phyloP scores from a whole-genome alignment of 1,140 invertebrate species.

The Drosophila grimshawi region DNA sequence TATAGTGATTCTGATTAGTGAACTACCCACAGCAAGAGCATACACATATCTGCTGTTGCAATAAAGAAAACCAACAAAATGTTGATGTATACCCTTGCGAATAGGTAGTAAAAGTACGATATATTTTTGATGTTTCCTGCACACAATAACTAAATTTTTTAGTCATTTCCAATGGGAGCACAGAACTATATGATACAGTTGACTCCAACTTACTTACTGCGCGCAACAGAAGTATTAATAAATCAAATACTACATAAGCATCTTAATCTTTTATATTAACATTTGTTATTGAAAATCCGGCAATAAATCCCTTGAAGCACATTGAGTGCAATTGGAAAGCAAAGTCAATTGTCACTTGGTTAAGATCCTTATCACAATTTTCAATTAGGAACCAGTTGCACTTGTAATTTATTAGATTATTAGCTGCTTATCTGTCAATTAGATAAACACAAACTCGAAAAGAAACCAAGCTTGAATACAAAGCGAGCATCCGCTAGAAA shows the following conservation, averaged over 20 bases:
- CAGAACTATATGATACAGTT: background rate
- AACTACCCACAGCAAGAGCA: too few species aligned
- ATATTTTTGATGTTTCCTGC: background rate
- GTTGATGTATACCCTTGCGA: background rate
- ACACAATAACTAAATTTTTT: background rate
- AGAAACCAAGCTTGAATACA: conserved; percentile 1
- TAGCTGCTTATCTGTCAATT: conserved; percentile 5
- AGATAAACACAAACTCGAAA: conserved; percentile 2
- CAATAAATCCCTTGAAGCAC: background rate
- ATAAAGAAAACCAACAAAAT: background rate
- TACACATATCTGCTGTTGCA: background rate
- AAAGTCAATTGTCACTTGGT: conserved; percentile 1
- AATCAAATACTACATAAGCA: background rate
- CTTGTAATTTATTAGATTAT: conserved; percentile 8
- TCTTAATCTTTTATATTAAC: background rate
- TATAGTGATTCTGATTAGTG: too few species aligned
- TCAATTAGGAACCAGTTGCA: conserved; percentile 21
- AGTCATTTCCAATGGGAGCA: background rate
- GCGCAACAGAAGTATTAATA: background rate
- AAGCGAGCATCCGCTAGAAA: background rate
- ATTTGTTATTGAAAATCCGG: background rate
- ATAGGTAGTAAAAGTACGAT: background rate
- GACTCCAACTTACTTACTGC: too few species aligned
- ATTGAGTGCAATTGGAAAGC: background rate
- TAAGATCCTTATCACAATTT: background rate